A percentile compares a stretch with the other conserved stretches of the same genome.
Evolutionary conservation across 2,113 vertebrate genomes (phyloP).

Genomic region (Capra hircus): DNA sequence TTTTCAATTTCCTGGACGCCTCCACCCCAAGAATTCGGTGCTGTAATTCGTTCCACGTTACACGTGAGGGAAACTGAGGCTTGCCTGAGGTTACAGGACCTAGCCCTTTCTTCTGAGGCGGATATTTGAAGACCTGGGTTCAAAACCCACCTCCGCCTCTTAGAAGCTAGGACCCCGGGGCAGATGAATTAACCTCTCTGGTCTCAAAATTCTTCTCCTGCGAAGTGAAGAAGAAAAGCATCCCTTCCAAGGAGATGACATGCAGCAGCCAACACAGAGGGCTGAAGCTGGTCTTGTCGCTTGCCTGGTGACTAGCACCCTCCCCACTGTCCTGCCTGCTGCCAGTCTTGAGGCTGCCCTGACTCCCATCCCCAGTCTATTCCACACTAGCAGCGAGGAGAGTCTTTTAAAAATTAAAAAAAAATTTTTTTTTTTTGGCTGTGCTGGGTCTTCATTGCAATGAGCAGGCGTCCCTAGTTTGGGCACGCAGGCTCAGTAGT

Average conservation of each 20-base stretch:
- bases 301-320: neutral
- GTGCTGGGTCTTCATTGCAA: neutral
- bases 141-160: neutral
- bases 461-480: neutral
- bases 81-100: rapidly evolving
- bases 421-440: neutral
- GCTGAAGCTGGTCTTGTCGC: neutral
- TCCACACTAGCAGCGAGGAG: neutral
- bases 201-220: constrained; percentile 42
- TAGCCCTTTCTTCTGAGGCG: neutral
- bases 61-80: neutral
- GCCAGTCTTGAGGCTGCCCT: neutral
- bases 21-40: neutral
- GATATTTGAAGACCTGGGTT: neutral
- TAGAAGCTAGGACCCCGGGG: too few species aligned
- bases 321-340: neutral
- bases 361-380: neutral
- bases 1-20: rapidly evolving
- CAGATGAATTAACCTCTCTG: neutral
- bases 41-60: rapidly evolving
- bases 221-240: neutral
- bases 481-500: rapidly evolving
- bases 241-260: neutral
- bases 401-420: neutral
- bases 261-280: too few species aligned